A percentile compares a stretch with the other conserved stretches of the same genome.
These are phyloP conservation scores for Ceratotherium simum DNA, from an alignment of 2,113 vertebrate genomes.

Conservation along the genomic window DNA sequence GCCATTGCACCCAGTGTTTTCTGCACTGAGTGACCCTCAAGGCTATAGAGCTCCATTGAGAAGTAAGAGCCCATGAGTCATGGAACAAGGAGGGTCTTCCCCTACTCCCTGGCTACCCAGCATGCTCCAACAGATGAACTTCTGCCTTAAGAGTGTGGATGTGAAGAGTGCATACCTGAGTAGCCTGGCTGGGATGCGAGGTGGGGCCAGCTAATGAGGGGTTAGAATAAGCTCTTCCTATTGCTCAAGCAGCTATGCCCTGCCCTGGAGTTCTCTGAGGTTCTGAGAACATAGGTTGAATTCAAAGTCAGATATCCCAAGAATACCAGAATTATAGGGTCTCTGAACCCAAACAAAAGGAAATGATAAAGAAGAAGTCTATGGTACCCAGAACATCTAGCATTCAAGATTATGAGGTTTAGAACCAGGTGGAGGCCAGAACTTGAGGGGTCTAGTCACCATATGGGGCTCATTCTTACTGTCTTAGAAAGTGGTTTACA, in stretches of 20 bases:
- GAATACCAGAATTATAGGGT: neutral
- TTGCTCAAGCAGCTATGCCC: neutral
- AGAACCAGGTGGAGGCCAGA: neutral
- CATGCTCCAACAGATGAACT: neutral
- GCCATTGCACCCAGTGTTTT: neutral
- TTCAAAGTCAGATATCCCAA: neutral
- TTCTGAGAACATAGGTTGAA: neutral
- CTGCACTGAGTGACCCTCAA: neutral
- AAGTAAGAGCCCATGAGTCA: neutral
- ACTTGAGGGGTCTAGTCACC: neutral
- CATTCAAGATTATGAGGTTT: neutral
- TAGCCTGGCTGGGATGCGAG: too few relatives aligned
- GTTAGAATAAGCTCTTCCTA: neutral
- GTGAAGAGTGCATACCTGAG: neutral
- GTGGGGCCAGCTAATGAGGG: too few relatives aligned
- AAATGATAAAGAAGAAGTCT: neutral
- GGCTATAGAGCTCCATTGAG: neutral
- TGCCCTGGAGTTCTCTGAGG: neutral
- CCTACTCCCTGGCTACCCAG: neutral
- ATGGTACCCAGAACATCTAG: neutral
- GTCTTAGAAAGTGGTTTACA: neutral
- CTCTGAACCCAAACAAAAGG: neutral
- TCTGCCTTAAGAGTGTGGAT: neutral
- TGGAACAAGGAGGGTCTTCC: neutral
- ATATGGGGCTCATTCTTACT: neutral